phyloP scores from a whole-genome alignment of 2,113 vertebrate species.

The Myotis yumanensis region DNA sequence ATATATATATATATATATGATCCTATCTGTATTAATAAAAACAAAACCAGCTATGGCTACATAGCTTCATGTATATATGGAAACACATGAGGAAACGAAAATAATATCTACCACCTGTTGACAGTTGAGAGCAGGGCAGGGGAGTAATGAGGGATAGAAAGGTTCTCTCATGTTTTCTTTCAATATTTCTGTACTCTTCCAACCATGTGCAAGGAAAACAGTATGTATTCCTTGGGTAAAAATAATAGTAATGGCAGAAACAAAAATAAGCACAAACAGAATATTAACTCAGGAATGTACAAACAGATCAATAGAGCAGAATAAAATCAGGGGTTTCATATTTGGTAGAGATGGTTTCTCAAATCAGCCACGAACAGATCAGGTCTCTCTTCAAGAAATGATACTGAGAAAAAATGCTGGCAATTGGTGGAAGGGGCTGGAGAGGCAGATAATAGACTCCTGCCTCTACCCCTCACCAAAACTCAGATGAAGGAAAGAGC shows the following conservation, averaged over 20 bases:
- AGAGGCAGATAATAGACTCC: neutral
- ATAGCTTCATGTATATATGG: neutral
- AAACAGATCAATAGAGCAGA: neutral
- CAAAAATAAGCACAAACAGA: neutral
- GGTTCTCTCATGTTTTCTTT: constrained; percentile 42
- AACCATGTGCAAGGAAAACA: constrained; percentile 47
- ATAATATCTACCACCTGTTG: constrained; percentile 17
- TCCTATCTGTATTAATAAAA: neutral
- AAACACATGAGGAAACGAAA: constrained; percentile 43
- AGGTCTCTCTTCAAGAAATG: neutral
- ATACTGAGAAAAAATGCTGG: neutral
- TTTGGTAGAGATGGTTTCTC: neutral
- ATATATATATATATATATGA: too few relatives aligned
- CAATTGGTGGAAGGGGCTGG: neutral
- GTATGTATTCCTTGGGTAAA: neutral
- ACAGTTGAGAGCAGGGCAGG: neutral
- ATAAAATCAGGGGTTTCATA: neutral
- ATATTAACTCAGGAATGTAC: neutral
- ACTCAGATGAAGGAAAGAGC: neutral
- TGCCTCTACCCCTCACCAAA: neutral
- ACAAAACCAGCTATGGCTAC: neutral
- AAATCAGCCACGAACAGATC: neutral
- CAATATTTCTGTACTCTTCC: constrained; percentile 52
- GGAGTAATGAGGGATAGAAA: constrained; percentile 10
- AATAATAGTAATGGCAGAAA: constrained; percentile 33